Percentiles rank a stretch among this genome's conserved stretches.
These are phyloP conservation scores for Tanaodytes sp. DNA, from an alignment of 2,888 invertebrate species.

Conservation along the genomic window DNA sequence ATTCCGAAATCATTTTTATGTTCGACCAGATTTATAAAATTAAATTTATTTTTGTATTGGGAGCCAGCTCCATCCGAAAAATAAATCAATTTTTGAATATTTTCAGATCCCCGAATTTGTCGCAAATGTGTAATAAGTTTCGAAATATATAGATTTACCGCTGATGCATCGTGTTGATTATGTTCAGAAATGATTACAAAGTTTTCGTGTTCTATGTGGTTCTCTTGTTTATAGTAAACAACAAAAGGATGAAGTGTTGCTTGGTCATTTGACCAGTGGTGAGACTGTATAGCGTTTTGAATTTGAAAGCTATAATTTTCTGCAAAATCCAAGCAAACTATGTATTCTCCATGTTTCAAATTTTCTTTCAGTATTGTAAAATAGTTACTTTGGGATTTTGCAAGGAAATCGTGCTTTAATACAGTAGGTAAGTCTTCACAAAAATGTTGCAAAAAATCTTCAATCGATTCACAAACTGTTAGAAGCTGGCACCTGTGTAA, in stretches of 20 bases:
- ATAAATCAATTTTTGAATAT: conserved; percentile 16
- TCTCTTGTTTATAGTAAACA: conserved; percentile 18
- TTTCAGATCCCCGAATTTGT: conserved; percentile 4
- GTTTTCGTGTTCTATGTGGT: conserved; percentile 17
- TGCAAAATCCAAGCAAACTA: conserved; percentile 34
- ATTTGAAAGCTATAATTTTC: conserved; percentile 44
- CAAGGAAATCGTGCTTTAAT: conserved; percentile 2
- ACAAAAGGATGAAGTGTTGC: conserved; percentile 38
- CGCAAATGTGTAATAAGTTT: conserved; percentile 10
- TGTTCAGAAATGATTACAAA: conserved; percentile 24
- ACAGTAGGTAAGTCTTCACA: not conserved
- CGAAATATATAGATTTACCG: not conserved
- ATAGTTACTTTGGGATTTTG: conserved; percentile 26
- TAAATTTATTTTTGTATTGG: conserved; percentile 26
- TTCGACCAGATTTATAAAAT: conserved; percentile 10
- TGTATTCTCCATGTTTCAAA: conserved; percentile 21
- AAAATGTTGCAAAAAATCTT: conserved; percentile 1
- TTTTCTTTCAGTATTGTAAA: conserved; percentile 24
- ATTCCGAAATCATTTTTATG: conserved; percentile 19
- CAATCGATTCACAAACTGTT: not conserved
- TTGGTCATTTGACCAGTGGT: conserved; percentile 33
- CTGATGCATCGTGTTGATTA: conserved; percentile 21
- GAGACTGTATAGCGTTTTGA: conserved; percentile 40
- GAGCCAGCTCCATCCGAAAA: conserved; percentile 22
- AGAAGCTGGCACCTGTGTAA: too few species aligned